Evolutionary conservation across 2,888 invertebrate species (phyloP), one percentile per base, ranked within the genome.

Genomic region (Trichopoda pennipes): DNA sequence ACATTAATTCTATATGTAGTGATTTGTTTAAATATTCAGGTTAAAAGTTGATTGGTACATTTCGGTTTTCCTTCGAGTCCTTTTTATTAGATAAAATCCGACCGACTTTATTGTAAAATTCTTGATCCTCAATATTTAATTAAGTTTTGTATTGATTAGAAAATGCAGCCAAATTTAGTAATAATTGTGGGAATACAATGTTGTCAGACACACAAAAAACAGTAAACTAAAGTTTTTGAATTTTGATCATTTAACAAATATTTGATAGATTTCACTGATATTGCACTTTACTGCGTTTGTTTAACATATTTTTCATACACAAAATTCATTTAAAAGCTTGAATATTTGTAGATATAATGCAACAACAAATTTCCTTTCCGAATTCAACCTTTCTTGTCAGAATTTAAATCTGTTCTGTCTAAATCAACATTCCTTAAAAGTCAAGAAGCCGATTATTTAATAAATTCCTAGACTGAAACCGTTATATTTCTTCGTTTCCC

Each of bases 311-410:
- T 83, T 78, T 80, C 51, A 70, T 78, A 78, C 81, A 80, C 83
- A 79, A 85, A 83, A 84, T 85, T 84, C 85, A 84, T 35, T 84
- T 82, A 74, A 82, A 79, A 79, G 70, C 74, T 60, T 69, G 55
- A 80, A 79, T 75, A 82, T 77, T 74, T 64, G n/a, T 6, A 74
- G 51, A 80, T 81, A 79, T 55, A 84, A 72, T 82, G 78, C 85
- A 85, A 81, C 70, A 77, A 63, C 78, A 80, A 76, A 76, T 78
- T 79, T 77, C n/a, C n/a, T n/a, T n/a, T n/a, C n/a, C n/a, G n/a
- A n/a, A n/a, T n/a, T n/a, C n/a, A n/a, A n/a, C n/a, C n/a, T n/a
- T n/a, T n/a, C n/a, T n/a, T n/a, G n/a, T n/a, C n/a, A n/a, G n/a
- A n/a, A n/a, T n/a, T n/a, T n/a, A n/a, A n/a, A n/a, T n/a, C n/a